A percentile compares a stretch with the other conserved stretches of the same genome.
Conservation (phyloP, 2,888 invertebrate genomes). For the Smittia sp. region DNA sequence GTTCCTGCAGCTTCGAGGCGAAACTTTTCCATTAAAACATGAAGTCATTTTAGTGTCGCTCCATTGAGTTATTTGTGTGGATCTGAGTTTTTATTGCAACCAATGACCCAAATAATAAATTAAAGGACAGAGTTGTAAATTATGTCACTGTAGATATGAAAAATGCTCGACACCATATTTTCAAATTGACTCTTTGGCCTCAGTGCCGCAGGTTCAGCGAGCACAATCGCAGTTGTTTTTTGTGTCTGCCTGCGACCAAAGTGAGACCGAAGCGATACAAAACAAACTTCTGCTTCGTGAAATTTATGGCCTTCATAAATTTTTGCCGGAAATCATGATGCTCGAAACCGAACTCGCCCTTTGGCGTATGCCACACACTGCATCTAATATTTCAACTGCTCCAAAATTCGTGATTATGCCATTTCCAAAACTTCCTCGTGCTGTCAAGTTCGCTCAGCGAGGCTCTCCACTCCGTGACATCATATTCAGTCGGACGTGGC, state of each 20-base stretch:
- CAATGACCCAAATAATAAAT: not conserved
- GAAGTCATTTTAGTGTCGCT: not conserved
- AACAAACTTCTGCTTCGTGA: not conserved
- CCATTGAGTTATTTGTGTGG: too few species aligned
- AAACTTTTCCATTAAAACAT: not conserved
- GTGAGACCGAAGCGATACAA: not conserved
- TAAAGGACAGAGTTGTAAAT: too few species aligned
- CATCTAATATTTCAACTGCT: too few species aligned
- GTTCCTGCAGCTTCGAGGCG: not conserved
- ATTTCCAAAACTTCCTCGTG: not conserved
- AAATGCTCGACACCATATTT: not conserved
- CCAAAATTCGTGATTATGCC: not conserved
- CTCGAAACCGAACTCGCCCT: not conserved
- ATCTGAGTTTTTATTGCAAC: too few species aligned
- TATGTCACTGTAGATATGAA: conserved; percentile 12
- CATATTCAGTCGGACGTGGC: not conserved
- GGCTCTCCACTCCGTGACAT: not conserved
- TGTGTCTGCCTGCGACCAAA: not conserved
- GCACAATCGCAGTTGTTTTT: not conserved
- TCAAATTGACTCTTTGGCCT: not conserved
- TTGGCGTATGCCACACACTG: too few species aligned
- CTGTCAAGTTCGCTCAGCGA: not conserved
- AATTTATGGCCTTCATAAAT: conserved; percentile 7
- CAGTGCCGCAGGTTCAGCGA: not conserved
- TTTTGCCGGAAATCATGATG: not conserved